Evolutionary conservation across 2,888 invertebrate species (phyloP).

Genomic region (Aleiodes testaceus): DNA sequence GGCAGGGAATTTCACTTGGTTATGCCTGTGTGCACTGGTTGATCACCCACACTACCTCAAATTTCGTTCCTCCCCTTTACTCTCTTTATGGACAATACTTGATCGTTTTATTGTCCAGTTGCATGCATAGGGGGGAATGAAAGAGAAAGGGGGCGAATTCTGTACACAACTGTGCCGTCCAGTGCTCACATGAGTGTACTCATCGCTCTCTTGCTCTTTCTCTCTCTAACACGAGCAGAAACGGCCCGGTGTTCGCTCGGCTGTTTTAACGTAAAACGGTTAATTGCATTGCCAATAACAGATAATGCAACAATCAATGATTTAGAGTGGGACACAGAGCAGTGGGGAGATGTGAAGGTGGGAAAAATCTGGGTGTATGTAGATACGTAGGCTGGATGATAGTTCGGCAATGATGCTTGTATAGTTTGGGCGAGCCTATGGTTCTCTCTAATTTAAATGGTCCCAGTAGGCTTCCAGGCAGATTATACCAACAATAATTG

Average conservation of each 20-base stretch:
- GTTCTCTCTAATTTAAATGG: constrained; percentile 66
- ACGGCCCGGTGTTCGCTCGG: constrained; percentile 41
- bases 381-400: constrained; percentile 46
- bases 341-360: constrained; percentile 13
- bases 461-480: constrained; percentile 66
- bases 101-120: constrained; percentile 44
- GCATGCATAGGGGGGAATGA: constrained; percentile 6
- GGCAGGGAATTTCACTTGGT: constrained; percentile 14
- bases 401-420: constrained; percentile 59
- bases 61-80: constrained; percentile 8
- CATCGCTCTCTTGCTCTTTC: constrained; percentile 1
- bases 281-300: constrained; percentile 73
- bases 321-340: constrained; percentile 60
- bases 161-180: constrained; percentile 29
- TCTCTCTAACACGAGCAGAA: neutral
- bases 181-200: constrained; percentile 31
- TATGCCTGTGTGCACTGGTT: neutral
- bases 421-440: constrained; percentile 32
- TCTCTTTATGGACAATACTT: constrained; percentile 43
- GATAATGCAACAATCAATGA: constrained; percentile 73
- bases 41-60: constrained; percentile 35
- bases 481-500: constrained; percentile 70
- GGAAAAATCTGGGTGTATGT: constrained; percentile 16
- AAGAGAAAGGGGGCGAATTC: constrained; percentile 35
- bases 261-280: constrained; percentile 70